Conservation (phyloP, 2,113 vertebrate species). For the Apaloderma vittatum region DNA sequence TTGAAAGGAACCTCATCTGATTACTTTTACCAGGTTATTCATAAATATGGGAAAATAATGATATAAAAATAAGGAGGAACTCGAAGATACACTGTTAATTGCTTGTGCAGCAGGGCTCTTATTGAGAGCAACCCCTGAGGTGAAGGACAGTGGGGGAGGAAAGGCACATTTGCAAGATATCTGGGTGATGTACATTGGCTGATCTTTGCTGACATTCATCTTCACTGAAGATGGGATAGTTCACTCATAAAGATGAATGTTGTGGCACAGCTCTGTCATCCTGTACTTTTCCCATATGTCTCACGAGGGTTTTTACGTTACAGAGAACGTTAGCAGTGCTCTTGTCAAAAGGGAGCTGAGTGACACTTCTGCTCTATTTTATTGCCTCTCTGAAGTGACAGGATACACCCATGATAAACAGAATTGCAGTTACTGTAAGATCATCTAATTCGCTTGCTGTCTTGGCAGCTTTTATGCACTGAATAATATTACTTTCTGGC, state of each 20-base stretch:
- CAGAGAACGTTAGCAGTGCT: slow-evolving; percentile 22
- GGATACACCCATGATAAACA: slow-evolving; percentile 56
- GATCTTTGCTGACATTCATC: slow-evolving; percentile 65
- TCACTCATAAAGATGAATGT: slow-evolving; percentile 75
- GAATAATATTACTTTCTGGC: slow-evolving; percentile 38
- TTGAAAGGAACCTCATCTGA: background rate
- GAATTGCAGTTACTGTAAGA: slow-evolving; percentile 26
- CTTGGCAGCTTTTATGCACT: slow-evolving; percentile 32
- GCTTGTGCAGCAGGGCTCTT: background rate
- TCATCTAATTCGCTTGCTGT: slow-evolving; percentile 39
- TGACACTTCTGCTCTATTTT: slow-evolving; percentile 33
- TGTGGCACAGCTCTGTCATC: slow-evolving; percentile 8
- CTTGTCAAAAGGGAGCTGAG: slow-evolving; percentile 24
- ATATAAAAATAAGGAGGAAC: background rate
- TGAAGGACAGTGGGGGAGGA: slow-evolving; percentile 50
- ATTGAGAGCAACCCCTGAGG: background rate
- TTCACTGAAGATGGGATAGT: slow-evolving; percentile 17
- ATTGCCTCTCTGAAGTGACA: slow-evolving; percentile 47
- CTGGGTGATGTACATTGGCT: background rate
- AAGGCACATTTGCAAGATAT: background rate
- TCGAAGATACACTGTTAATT: background rate
- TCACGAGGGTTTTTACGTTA: slow-evolving; percentile 45
- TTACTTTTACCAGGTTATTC: background rate
- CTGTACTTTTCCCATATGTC: background rate
- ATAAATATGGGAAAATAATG: background rate